phyloP scores from a whole-genome alignment of 1,140 invertebrate genomes.

The Megalopta genalis region DNA sequence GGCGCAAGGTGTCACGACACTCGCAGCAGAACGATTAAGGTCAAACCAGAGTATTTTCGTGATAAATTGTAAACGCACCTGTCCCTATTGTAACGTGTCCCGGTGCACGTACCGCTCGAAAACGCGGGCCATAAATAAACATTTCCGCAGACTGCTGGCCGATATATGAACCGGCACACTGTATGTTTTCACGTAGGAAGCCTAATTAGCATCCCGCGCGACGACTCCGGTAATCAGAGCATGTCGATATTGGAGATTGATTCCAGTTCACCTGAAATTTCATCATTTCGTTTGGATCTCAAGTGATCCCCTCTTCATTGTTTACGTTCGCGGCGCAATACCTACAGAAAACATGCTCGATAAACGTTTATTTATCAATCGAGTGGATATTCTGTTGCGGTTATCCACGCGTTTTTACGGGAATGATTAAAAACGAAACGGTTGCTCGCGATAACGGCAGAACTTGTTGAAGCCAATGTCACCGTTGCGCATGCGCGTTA shows the following conservation, averaged over 20 bases:
- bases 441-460: background rate
- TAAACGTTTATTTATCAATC: background rate
- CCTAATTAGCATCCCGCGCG: background rate
- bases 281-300: background rate
- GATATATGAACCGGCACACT: background rate
- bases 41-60: background rate
- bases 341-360: background rate
- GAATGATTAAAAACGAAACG: conserved; percentile 3
- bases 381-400: background rate
- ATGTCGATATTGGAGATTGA: background rate
- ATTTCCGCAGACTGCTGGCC: background rate
- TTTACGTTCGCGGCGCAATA: background rate
- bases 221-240: conserved; percentile 12
- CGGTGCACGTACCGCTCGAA: background rate
- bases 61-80: background rate
- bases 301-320: no score
- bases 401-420: background rate
- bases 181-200: background rate
- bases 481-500: background rate
- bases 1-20: no score
- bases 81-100: no score
- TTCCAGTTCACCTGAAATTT: conserved; percentile 9
- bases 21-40: background rate
- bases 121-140: conserved; percentile 1
- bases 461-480: conserved; percentile 12